phyloP scores from a whole-genome alignment of 2,113 vertebrate genomes.

The Bothrops jararaca region DNA sequence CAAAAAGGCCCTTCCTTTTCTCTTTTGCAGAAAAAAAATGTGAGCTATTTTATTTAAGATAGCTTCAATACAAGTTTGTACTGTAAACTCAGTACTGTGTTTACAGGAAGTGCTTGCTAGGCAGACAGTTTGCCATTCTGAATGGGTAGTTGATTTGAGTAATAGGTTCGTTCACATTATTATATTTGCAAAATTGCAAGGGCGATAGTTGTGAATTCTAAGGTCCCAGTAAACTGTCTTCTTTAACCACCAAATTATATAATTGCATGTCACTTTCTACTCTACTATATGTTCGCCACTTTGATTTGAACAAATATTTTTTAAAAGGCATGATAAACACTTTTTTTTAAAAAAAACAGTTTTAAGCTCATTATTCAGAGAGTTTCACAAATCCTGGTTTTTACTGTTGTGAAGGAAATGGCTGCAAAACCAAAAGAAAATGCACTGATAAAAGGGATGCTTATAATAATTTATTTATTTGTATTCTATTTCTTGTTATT shows the following conservation, averaged over 20 bases:
- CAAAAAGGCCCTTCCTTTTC: not conserved
- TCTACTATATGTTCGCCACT: not conserved
- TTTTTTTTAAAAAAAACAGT: not conserved
- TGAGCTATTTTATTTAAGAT: not conserved
- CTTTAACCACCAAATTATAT: conserved; percentile 41
- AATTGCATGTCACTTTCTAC: conserved; percentile 25
- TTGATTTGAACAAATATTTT: not conserved
- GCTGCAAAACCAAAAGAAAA: not conserved
- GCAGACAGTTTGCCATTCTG: conserved; percentile 39
- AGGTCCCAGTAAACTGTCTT: conserved; percentile 31
- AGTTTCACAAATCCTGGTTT: not conserved
- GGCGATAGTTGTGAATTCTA: conserved; percentile 37
- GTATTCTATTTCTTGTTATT: not conserved
- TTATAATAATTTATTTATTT: not conserved
- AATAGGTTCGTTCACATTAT: conserved; percentile 43
- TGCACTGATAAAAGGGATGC: not conserved
- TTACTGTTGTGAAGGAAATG: not conserved
- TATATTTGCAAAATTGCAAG: conserved; percentile 33
- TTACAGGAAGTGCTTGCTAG: conserved; percentile 64
- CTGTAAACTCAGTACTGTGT: conserved; percentile 35
- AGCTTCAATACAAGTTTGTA: conserved; percentile 34
- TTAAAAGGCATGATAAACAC: not conserved
- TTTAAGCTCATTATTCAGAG: not conserved
- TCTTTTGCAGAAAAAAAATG: not conserved
- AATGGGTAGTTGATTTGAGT: conserved; percentile 39